A percentile compares a stretch with the other conserved stretches of the same genome.
Conservation (phyloP, 2,888 invertebrate species). For the Theretra japonica region DNA sequence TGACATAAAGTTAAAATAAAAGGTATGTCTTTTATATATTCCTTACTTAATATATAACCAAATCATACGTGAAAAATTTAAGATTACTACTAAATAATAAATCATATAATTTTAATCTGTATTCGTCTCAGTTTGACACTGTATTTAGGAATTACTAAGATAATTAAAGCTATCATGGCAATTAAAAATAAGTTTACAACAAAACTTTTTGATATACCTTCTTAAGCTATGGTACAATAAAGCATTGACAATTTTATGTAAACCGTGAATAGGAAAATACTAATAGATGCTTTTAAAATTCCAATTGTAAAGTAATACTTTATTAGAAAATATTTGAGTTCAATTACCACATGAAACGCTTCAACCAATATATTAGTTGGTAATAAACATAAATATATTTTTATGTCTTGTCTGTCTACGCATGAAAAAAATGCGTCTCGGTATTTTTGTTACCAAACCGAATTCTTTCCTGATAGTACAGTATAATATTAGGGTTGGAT, state of each 20-base stretch:
- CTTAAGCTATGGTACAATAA: no score
- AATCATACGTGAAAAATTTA: no score
- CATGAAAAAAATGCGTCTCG: not conserved
- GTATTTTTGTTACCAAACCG: conserved; percentile 6
- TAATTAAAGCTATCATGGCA: no score
- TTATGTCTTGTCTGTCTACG: conserved; percentile 12
- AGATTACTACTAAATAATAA: no score
- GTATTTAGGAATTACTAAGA: no score
- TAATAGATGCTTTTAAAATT: not conserved
- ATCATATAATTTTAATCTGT: no score
- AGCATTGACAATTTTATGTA: no score
- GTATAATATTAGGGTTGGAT: not conserved
- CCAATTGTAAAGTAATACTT: no score
- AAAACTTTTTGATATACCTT: not conserved
- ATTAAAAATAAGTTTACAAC: no score
- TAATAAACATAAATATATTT: not conserved
- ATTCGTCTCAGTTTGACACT: no score
- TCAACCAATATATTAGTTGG: not conserved
- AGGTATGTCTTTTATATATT: not conserved
- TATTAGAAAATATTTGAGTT: not conserved
- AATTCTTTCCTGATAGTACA: not conserved
- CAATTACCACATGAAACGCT: not conserved
- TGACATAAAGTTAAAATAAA: not conserved
- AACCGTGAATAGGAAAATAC: no score
- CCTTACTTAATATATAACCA: not conserved